These are phyloP conservation scores for Cairina moschata DNA, from an alignment of 2,113 vertebrate species.

Conservation along the genomic window DNA sequence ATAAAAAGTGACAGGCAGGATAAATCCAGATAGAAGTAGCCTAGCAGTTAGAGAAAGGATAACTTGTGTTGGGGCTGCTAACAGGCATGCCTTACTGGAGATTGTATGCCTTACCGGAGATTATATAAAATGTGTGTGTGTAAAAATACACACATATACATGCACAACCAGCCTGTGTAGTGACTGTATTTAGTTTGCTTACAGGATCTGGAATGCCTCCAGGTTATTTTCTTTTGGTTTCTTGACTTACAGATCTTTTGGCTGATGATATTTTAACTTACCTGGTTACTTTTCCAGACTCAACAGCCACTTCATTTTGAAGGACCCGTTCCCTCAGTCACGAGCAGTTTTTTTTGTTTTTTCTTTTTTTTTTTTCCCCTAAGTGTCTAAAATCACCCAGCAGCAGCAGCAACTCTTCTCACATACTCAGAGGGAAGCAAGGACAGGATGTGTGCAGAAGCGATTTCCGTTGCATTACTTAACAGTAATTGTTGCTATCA, in stretches of 20 bases:
- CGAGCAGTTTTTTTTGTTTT: not conserved
- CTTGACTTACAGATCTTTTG: not conserved
- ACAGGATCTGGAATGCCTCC: not conserved
- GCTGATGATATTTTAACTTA: fast-evolving
- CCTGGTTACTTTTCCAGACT: not conserved
- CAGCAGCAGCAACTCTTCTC: not conserved
- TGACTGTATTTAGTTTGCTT: not conserved
- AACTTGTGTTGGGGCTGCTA: not conserved
- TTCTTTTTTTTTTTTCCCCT: not conserved
- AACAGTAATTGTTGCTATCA: not conserved
- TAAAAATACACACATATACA: no score
- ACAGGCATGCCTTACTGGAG: fast-evolving
- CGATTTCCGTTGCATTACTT: not conserved
- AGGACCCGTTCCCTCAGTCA: not conserved
- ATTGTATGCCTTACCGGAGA: not conserved
- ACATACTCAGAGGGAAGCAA: not conserved
- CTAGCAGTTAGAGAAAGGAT: not conserved
- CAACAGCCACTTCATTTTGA: not conserved
- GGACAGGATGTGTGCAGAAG: conserved; percentile 1
- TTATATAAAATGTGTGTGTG: no score
- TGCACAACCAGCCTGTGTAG: fast-evolving
- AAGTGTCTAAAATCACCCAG: not conserved
- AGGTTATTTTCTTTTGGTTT: not conserved
- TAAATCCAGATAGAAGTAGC: not conserved
- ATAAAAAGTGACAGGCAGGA: no score